Base-by-base conservation (phyloP, 2,888 invertebrate genomes). In the Apamea monoglypha region DNA sequence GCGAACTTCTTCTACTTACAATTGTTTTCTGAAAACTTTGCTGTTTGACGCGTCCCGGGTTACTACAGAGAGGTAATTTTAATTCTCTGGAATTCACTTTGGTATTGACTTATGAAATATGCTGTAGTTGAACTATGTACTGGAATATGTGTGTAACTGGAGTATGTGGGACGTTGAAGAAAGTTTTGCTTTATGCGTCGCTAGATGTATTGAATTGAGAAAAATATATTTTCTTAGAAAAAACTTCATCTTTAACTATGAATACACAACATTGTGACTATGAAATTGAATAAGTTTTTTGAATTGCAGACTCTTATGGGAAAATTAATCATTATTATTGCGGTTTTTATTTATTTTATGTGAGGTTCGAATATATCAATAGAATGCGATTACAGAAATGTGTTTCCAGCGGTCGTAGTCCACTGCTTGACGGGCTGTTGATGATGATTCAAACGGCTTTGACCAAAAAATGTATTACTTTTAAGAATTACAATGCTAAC, bases 21-120 rank as follows among this genome's bases (percentile, higher is more conserved):
- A 88, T 82, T 88, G 82, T 86, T 82, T 84, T 77, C 81, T 47
- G 78, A 63, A 80, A 83, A 84, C 68, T 87, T 87, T 8, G 50
- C 63, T 29, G 76, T 86, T 86, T 88, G 83, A 79, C 72, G 78
- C 64, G 85, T 32, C 63, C 44, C 75, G 56, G 29, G 47, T 59
- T 59, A 76, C 82, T 29, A 67, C 16, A 25, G 56, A 21, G n/a
- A 47, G 70, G 75, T 75, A 63, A 73, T 78, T 80, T 40, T 84
- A 76, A 87, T 80, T 82, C 25, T n/a, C 40, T 59, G 61, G 29
- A 32, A 78, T 70, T 74, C n/a, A 53, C 40, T 74, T 63, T 67
- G n/a, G 16, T 6, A 59, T 70, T 25, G 10, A 70, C 70, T 53
- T 36, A 32, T 66, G 25, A 75, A 67, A 53, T 85, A 61, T 21